Evolutionary conservation across 2,888 invertebrate species (phyloP).

Genomic region (Crematogaster levior): DNA sequence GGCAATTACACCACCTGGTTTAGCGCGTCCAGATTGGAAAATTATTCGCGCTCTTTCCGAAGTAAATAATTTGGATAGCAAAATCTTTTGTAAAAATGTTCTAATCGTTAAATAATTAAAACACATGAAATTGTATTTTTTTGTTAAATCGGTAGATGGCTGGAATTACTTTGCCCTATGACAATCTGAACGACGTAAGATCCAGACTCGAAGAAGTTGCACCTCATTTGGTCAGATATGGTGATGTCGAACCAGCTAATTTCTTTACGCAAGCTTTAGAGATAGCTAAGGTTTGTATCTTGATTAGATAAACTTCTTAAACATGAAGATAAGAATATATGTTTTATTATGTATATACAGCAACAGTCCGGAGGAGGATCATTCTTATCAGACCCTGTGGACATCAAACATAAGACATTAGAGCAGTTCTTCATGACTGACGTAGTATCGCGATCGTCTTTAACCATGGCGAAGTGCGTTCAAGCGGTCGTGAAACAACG

Average conservation of each 20-base stretch:
- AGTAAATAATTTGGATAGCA: conserved; percentile 86
- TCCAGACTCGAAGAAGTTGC: conserved; percentile 93
- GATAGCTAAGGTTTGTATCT: conserved; percentile 87
- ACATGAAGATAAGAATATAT: neutral
- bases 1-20: conserved; percentile 96
- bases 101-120: neutral
- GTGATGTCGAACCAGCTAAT: conserved; percentile 93
- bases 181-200: conserved; percentile 93
- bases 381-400: conserved; percentile 86
- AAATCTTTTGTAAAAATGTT: neutral
- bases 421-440: conserved; percentile 98
- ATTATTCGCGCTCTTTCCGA: conserved; percentile 98
- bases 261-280: conserved; percentile 93
- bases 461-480: conserved; percentile 99
- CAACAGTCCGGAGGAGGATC: conserved; percentile 75
- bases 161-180: conserved; percentile 93
- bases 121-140: neutral
- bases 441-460: conserved; percentile 97
- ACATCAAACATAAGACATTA: conserved; percentile 91
- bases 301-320: neutral
- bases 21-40: conserved; percentile 99
- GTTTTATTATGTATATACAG: conserved; percentile 49
- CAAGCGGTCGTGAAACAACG: conserved; percentile 93
- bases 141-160: conserved; percentile 85
- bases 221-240: conserved; percentile 95